These are phyloP conservation scores for Brenthis daphne DNA, from an alignment of 2,888 invertebrate species.

Conservation along the genomic window DNA sequence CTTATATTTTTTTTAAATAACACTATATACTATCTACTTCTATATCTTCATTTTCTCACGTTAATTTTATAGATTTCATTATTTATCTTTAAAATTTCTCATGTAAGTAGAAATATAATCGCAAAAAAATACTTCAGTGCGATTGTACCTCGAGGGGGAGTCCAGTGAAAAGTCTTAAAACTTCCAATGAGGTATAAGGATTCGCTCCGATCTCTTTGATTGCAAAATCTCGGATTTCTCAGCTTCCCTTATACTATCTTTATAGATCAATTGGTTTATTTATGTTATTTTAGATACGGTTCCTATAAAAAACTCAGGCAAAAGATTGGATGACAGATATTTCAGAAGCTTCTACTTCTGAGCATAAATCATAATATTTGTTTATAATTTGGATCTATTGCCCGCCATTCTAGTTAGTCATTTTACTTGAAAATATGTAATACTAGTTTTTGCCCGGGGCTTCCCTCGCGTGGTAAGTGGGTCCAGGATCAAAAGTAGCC, in stretches of 20 bases:
- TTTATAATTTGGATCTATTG: neutral
- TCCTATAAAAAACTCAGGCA: constrained; percentile 4
- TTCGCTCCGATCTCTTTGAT: constrained; percentile 65
- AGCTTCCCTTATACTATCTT: constrained; percentile 24
- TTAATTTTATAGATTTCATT: too few relatives aligned
- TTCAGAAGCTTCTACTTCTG: neutral
- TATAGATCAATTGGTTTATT: constrained; percentile 38
- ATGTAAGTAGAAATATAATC: neutral
- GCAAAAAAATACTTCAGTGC: constrained; percentile 9
- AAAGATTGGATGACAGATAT: neutral
- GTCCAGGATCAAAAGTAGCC: too few relatives aligned
- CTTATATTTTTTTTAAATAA: too few relatives aligned
- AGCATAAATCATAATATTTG: too few relatives aligned
- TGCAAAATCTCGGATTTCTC: constrained; percentile 51
- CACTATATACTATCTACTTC: too few relatives aligned
- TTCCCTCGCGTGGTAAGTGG: too few relatives aligned
- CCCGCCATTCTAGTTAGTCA: too few relatives aligned
- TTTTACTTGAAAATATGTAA: too few relatives aligned
- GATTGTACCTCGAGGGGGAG: constrained; percentile 49
- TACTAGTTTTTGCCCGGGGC: too few relatives aligned
- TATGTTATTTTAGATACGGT: constrained; percentile 21
- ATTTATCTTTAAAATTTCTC: neutral
- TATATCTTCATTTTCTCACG: too few relatives aligned
- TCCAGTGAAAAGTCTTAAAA: constrained; percentile 61
- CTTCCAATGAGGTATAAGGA: constrained; percentile 60